Base-by-base conservation (phyloP, 1,140 invertebrate species). In the Drosophila leontia region DNA sequence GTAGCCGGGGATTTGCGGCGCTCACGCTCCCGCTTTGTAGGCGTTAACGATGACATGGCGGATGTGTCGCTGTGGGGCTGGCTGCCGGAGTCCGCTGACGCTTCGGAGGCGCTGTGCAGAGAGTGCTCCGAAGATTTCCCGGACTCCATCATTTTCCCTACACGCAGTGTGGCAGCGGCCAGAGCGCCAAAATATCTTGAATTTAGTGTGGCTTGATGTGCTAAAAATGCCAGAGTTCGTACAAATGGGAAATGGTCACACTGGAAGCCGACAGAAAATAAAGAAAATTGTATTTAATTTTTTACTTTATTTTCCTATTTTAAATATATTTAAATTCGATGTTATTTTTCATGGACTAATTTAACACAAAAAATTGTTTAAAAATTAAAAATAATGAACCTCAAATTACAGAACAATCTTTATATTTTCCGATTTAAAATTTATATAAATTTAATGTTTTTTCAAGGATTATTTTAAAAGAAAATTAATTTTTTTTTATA, bases 1-100 rank as follows among this genome's bases (percentile, higher is more conserved):
- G 67, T 71, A 3, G 60, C 85, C 19, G 85, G 85, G 11, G 85
- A 88, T 55, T 90, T 90, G 42, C 85, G 85, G n/a, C 85, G 82
- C 44, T 90, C 85, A 1, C 81, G 80, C 15, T 82, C 80, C 2
- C 83, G 84, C 53, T 82, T 88, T 0, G 77, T 75, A 34, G 85
- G 77, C 68, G 80, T 68, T 35, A 56, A 68, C 63, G 55, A 74
- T 44, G 55, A 78, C 50, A 56, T 56, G 5, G 53, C 39, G 19
- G 53, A 56, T 56, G 19, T 23, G 26, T 75, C 72, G 32, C 47
- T 75, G 60, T 77, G 84, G 12, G 55, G 23, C 53, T 78, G 51
- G 57, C 64, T 78, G 50, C 65, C 75, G 9, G 75, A 78, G 55
- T 78, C 76, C 45, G 59, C 65, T 26, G 76, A 78, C 48, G 75